phyloP scores from a whole-genome alignment of 1,140 invertebrate genomes.

The Pseudomyrmex pallidus region DNA sequence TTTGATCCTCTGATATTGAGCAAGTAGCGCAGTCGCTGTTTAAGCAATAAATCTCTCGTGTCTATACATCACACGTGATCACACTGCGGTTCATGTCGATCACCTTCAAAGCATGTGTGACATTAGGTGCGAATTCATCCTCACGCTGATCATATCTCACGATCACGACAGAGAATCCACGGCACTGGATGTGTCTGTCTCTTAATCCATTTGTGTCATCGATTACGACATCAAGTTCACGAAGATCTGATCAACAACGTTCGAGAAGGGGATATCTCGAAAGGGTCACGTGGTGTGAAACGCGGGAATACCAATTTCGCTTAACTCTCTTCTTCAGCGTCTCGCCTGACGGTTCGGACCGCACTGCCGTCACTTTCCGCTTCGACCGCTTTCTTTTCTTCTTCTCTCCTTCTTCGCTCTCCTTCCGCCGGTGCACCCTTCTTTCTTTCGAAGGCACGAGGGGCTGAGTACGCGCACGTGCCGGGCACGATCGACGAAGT shows the following conservation, averaged over 20 bases:
- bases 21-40: conserved; percentile 8
- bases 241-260: neutral
- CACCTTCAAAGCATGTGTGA: conserved; percentile 31
- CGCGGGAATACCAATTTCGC: conserved; percentile 24
- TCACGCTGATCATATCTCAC: conserved; percentile 23
- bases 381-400: conserved; percentile 68
- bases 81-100: conserved; percentile 53
- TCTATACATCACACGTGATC: conserved; percentile 18
- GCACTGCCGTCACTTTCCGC: conserved; percentile 74
- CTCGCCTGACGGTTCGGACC: conserved; percentile 71
- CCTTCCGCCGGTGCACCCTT: conserved; percentile 63
- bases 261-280: neutral
- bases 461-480: conserved; percentile 71
- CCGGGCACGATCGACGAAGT: conserved; percentile 67
- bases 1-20: conserved; percentile 23
- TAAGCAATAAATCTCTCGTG: neutral
- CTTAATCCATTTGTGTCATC: conserved; percentile 33
- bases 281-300: conserved; percentile 66
- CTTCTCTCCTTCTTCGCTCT: conserved; percentile 66
- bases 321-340: conserved; percentile 59
- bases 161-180: conserved; percentile 5
- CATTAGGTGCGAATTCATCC: neutral
- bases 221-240: neutral
- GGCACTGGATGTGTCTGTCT: conserved; percentile 4
- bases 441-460: conserved; percentile 69